phyloP scores from a whole-genome alignment of 2,113 vertebrate genomes.

The Eretmochelys imbricata region DNA sequence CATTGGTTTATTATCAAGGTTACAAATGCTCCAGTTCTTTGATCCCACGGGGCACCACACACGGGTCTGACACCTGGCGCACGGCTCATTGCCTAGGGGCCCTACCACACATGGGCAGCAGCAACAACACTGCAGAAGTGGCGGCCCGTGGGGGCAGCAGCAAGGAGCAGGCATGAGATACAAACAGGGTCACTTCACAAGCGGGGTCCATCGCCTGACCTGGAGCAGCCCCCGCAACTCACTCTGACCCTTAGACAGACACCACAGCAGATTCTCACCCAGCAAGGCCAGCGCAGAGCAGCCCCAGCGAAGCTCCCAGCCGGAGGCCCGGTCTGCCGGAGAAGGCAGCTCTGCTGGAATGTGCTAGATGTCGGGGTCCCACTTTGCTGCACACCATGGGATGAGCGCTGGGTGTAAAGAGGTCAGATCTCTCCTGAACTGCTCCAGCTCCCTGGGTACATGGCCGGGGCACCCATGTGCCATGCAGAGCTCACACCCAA shows the following conservation, averaged over 20 bases:
- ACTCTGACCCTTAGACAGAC: not conserved
- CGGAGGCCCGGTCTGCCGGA: too few relatives aligned
- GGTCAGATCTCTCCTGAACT: not conserved
- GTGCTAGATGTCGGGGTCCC: too few relatives aligned
- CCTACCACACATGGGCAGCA: fast-evolving
- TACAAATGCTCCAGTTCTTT: conserved; percentile 54
- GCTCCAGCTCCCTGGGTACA: not conserved
- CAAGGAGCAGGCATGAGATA: not conserved
- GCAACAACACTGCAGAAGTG: not conserved
- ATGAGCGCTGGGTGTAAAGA: too few relatives aligned
- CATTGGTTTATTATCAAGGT: conserved; percentile 46
- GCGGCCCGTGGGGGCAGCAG: not conserved
- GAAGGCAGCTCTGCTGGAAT: too few relatives aligned
- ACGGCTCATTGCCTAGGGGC: not conserved
- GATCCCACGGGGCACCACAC: not conserved
- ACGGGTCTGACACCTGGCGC: fast-evolving
- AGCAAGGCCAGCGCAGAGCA: not conserved
- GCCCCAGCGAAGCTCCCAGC: not conserved
- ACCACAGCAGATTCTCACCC: not conserved
- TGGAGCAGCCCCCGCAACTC: not conserved
- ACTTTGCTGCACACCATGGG: too few relatives aligned
- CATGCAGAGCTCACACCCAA: too few relatives aligned
- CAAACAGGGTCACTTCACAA: not conserved
- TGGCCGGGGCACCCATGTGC: too few relatives aligned
- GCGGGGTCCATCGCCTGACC: too few relatives aligned